phyloP scores from a whole-genome alignment of 2,888 invertebrate genomes.

The Ormyrus thymus region DNA sequence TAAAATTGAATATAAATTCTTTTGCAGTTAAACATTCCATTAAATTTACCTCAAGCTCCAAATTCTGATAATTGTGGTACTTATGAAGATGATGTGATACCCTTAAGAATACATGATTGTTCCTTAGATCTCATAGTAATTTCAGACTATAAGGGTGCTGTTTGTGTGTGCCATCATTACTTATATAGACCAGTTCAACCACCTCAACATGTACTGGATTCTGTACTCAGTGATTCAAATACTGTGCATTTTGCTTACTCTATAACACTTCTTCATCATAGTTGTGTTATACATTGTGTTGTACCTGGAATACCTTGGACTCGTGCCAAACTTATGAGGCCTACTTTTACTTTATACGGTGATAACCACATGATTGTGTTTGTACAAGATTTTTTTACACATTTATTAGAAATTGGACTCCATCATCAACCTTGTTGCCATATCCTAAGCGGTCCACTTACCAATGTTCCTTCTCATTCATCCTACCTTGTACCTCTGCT shows the following conservation, averaged over 20 bases:
- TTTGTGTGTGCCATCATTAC: constrained; percentile 89
- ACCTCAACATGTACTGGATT: constrained; percentile 72
- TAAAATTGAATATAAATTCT: constrained; percentile 37
- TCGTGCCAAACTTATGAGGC: constrained; percentile 84
- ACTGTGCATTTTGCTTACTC: constrained; percentile 91
- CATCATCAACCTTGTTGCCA: constrained; percentile 91
- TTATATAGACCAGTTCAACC: constrained; percentile 83
- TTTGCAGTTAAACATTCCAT: constrained; percentile 87
- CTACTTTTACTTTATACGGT: constrained; percentile 85
- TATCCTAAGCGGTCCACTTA: constrained; percentile 80
- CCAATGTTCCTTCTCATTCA: constrained; percentile 77
- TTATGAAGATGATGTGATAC: constrained; percentile 89
- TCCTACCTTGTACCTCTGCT: constrained; percentile 83
- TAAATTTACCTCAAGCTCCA: constrained; percentile 85
- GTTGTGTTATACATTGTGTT: constrained; percentile 88
- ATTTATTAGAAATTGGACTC: constrained; percentile 88
- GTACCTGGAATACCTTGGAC: constrained; percentile 88
- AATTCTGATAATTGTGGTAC: constrained; percentile 80
- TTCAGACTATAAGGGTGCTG: constrained; percentile 84
- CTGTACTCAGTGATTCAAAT: constrained; percentile 75
- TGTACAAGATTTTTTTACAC: constrained; percentile 89
- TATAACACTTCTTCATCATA: constrained; percentile 88
- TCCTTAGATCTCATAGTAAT: constrained; percentile 87
- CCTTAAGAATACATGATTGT: constrained; percentile 87
- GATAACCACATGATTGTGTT: constrained; percentile 89